These are phyloP conservation scores for Apodemus sylvaticus DNA, from an alignment of 2,113 vertebrate species.

Conservation along the genomic window DNA sequence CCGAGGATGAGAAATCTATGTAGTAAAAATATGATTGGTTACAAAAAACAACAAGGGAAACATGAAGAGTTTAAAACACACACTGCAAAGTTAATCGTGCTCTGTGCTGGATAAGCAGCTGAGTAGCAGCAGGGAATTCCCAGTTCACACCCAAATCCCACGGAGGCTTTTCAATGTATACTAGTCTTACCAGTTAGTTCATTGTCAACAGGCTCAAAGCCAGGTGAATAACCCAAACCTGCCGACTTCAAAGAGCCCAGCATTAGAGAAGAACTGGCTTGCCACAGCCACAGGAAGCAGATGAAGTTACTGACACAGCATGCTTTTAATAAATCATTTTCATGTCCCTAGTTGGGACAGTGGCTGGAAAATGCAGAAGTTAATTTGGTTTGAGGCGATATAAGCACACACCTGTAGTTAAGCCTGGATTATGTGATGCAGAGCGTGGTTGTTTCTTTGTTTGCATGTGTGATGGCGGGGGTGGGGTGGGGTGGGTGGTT, in stretches of 20 bases:
- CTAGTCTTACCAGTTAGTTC: too few species aligned
- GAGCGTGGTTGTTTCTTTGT: neutral
- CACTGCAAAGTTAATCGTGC: too few species aligned
- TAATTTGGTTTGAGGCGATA: too few species aligned
- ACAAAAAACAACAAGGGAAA: slow-evolving; percentile 77
- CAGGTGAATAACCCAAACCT: too few species aligned
- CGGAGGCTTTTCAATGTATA: too few species aligned
- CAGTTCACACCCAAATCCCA: too few species aligned
- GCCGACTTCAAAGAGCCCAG: neutral
- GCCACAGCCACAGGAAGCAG: neutral
- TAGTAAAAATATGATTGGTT: slow-evolving; percentile 88
- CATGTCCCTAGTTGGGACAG: neutral
- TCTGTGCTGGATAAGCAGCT: too few species aligned
- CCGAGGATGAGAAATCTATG: slow-evolving; percentile 92
- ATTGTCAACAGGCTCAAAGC: too few species aligned
- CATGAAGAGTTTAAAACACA: slow-evolving; percentile 66
- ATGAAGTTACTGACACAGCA: neutral
- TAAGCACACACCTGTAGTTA: slow-evolving; percentile 18
- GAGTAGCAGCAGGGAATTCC: too few species aligned
- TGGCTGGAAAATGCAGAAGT: slow-evolving; percentile 9
- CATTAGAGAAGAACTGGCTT: neutral
- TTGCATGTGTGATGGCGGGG: too few species aligned
- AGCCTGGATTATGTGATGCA: neutral
- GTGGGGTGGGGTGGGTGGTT: too few species aligned
- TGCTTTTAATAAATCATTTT: slow-evolving; percentile 30